These are phyloP conservation scores for Lindbergichthys nudifrons DNA, from an alignment of 2,797 vertebrate genomes.

Conservation along the genomic window DNA sequence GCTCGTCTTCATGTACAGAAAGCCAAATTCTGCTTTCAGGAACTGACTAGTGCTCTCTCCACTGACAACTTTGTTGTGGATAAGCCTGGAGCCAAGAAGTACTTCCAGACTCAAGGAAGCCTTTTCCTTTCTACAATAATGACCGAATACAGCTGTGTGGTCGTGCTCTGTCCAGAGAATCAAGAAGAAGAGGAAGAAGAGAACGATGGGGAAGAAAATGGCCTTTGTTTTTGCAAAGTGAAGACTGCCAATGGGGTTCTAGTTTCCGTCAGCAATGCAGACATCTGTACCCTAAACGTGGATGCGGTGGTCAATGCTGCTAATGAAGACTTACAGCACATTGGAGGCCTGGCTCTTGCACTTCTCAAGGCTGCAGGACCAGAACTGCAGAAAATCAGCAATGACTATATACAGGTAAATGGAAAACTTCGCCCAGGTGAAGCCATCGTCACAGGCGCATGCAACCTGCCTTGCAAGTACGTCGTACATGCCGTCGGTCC, in stretches of 20 bases:
- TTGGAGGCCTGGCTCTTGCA: constrained; percentile 79
- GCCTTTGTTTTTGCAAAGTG: constrained; percentile 46
- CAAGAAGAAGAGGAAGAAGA: constrained; percentile 31
- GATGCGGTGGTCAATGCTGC: constrained; percentile 90
- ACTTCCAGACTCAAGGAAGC: constrained; percentile 78
- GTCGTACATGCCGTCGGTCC: constrained; percentile 92
- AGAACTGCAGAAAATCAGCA: constrained; percentile 81
- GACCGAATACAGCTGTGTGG: constrained; percentile 74
- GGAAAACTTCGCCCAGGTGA: constrained; percentile 75
- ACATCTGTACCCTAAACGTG: constrained; percentile 80
- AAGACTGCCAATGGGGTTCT: constrained; percentile 72
- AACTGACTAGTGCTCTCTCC: constrained; percentile 60
- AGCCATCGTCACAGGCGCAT: constrained; percentile 68
- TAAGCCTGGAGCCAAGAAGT: constrained; percentile 87
- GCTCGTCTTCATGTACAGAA: constrained; percentile 76
- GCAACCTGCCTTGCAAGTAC: constrained; percentile 84
- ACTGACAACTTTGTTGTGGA: constrained; percentile 74
- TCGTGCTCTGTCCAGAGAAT: constrained; percentile 74
- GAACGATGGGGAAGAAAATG: neutral
- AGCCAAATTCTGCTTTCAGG: constrained; percentile 50
- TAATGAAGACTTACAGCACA: constrained; percentile 86
- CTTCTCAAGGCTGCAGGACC: constrained; percentile 85
- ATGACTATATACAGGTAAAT: constrained; percentile 49
- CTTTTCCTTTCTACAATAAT: constrained; percentile 60
- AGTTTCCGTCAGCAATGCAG: constrained; percentile 78